Evolutionary conservation across 2,797 vertebrate species (phyloP).

Genomic region (Anguilla obscura): DNA sequence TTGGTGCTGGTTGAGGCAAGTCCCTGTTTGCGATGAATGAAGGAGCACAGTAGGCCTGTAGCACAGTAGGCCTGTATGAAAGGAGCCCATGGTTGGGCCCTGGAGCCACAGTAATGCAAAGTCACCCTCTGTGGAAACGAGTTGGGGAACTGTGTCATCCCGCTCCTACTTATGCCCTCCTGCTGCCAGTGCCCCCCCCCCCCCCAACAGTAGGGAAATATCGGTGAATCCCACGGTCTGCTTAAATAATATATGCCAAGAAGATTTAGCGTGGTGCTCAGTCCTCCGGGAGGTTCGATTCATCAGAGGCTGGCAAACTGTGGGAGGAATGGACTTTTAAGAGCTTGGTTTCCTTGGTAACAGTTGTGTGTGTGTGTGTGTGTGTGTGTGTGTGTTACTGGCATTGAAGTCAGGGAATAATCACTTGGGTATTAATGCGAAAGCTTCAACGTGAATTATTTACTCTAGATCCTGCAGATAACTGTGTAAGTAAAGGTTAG

Average conservation of each 20-base stretch:
- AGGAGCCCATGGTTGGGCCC: not conserved
- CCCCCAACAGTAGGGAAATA: not conserved
- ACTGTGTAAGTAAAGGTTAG: not conserved
- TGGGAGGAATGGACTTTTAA: constrained; percentile 23
- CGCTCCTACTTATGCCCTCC: not conserved
- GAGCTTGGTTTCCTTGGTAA: constrained; percentile 22
- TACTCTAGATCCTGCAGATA: not conserved
- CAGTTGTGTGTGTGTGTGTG: not conserved
- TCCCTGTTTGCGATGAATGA: not conserved
- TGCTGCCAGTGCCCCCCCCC: not conserved
- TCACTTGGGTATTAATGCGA: not conserved
- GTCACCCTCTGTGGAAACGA: not conserved
- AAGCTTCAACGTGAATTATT: constrained; percentile 23
- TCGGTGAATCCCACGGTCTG: constrained; percentile 18
- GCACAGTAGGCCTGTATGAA: not conserved
- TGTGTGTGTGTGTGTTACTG: not conserved
- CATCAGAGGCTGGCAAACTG: not conserved
- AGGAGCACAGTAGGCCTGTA: not conserved
- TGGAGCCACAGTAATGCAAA: not conserved
- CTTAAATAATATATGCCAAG: constrained; percentile 26
- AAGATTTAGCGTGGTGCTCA: constrained; percentile 16
- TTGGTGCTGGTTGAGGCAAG: not conserved
- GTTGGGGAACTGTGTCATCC: not conserved
- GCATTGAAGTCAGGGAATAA: not conserved
- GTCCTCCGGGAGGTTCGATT: constrained; percentile 19